Evolutionary conservation across 53 echinoderm and acorn worm genomes (phyloP), one percentile per base, ranked within the genome.

Genomic region (Mesocentrotus franciscanus): DNA sequence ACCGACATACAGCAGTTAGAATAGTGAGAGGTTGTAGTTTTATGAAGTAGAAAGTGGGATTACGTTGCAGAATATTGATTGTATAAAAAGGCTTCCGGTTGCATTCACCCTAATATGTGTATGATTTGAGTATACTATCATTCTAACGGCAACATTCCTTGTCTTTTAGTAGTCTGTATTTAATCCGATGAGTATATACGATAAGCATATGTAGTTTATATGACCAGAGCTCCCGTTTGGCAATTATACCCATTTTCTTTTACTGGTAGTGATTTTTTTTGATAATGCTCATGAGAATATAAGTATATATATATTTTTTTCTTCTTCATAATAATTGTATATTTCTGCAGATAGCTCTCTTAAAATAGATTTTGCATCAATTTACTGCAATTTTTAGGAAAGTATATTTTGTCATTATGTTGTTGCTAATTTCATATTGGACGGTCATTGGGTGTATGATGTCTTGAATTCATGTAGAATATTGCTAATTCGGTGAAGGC

Each of bases 281-380:
- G 29, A 32, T 76, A 76, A 76, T 30, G 30, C 36, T 18, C 9
- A 42, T 81, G 81, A 81, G 9, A 42, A 81, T 81, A 81, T 76
- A 76, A 33, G 30, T 76, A 29, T 79, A 79, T 79, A 79, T 61
- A 64, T 64, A n/a, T 81, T 18, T 81, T 81, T 39, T 81, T 81
- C 32, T 74, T 29, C 30, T 81, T 39, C 81, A 81, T 26, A 33
- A 81, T 26, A 33, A 35, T 78, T 78, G 35, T 78, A 78, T 78
- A 78, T 33, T 78, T 78, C 78, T 14, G 78, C 78, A 78, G 20
- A 6, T 39, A 81, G 81, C 39, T 39, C 22, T 81, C 9, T 18
- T 33, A 4, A 3, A 34, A 4, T 32, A 16, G 33, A 81, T 81
- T 81, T 81, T 17, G 36, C 17, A 18, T 39, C 20, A 17, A 81